These are phyloP conservation scores for Seriola dumerili DNA, from an alignment of 2,113 vertebrate genomes.

Conservation along the genomic window DNA sequence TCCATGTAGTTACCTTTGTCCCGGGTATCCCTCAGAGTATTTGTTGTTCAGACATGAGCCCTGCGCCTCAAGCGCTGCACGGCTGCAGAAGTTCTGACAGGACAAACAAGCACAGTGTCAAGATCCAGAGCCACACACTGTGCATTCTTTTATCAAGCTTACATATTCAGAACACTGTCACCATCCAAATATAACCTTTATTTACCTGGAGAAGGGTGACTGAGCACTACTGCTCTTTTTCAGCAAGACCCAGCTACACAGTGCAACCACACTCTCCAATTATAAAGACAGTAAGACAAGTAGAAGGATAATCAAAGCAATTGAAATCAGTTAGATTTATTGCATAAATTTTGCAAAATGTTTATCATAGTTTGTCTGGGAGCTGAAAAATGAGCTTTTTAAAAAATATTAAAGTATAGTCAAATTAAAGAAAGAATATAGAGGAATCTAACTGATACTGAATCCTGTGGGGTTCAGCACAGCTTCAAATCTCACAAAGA, in stretches of 20 bases:
- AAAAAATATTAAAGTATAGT: conserved; percentile 6
- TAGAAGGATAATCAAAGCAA: background rate
- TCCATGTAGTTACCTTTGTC: conserved; percentile 86
- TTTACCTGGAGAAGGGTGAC: conserved; percentile 22
- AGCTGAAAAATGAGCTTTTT: background rate
- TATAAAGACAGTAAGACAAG: background rate
- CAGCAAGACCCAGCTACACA: background rate
- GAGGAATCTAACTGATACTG: conserved; percentile 16
- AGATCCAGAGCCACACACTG: conserved; percentile 12
- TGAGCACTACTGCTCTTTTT: conserved; percentile 14
- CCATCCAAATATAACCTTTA: conserved; percentile 51
- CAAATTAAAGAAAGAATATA: conserved; percentile 15
- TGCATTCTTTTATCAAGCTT: conserved; percentile 12
- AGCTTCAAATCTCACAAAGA: conserved; percentile 37
- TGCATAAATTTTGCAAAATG: conserved; percentile 3
- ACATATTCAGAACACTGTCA: conserved; percentile 48
- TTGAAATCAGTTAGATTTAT: background rate
- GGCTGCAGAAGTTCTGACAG: conserved; percentile 94
- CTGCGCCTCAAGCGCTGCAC: conserved; percentile 91
- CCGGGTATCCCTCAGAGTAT: conserved; percentile 93
- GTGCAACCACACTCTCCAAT: background rate
- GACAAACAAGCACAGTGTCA: conserved; percentile 50
- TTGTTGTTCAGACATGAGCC: conserved; percentile 97
- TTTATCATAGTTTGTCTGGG: background rate
- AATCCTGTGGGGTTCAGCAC: conserved; percentile 34